A percentile compares a stretch with the other conserved stretches of the same genome.
Conservation (phyloP, 2,888 invertebrate genomes). For the Athalia circularis region DNA sequence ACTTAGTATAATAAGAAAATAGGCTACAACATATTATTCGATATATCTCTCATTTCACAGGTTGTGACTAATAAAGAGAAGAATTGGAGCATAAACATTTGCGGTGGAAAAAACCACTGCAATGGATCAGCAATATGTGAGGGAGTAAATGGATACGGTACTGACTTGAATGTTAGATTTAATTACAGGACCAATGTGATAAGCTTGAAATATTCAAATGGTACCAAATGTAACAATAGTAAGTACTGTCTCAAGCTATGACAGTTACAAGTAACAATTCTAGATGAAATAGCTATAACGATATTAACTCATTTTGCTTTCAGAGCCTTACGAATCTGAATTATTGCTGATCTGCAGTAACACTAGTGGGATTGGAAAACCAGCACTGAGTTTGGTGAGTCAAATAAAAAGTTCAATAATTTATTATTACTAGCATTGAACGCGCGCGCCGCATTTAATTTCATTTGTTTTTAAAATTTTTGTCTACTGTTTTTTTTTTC, state of each 20-base stretch:
- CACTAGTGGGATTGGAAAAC: conserved; percentile 58
- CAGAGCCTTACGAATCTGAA: conserved; percentile 60
- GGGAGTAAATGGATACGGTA: conserved; percentile 60
- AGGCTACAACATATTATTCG: neutral
- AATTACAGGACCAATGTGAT: conserved; percentile 61
- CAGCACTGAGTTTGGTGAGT: conserved; percentile 62
- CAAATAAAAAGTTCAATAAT: neutral
- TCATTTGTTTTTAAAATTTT: no score
- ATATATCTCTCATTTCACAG: conserved; percentile 49
- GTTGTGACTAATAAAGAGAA: conserved; percentile 55
- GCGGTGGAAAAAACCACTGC: conserved; percentile 58
- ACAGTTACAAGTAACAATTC: conserved; percentile 40
- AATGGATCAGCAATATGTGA: conserved; percentile 63
- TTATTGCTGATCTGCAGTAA: conserved; percentile 60
- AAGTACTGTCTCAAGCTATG: conserved; percentile 46
- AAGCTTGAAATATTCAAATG: conserved; percentile 60
- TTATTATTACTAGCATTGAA: no score
- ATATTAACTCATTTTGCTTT: conserved; percentile 37
- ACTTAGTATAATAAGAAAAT: neutral
- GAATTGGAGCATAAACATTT: conserved; percentile 62
- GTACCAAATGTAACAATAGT: conserved; percentile 61
- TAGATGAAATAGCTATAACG: conserved; percentile 35
- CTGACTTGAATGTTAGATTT: conserved; percentile 57
- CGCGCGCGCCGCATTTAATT: no score
- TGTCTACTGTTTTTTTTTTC: no score